These are phyloP conservation scores for Coccyzus lansbergi DNA, from an alignment of 2,797 vertebrate species.

Conservation along the genomic window DNA sequence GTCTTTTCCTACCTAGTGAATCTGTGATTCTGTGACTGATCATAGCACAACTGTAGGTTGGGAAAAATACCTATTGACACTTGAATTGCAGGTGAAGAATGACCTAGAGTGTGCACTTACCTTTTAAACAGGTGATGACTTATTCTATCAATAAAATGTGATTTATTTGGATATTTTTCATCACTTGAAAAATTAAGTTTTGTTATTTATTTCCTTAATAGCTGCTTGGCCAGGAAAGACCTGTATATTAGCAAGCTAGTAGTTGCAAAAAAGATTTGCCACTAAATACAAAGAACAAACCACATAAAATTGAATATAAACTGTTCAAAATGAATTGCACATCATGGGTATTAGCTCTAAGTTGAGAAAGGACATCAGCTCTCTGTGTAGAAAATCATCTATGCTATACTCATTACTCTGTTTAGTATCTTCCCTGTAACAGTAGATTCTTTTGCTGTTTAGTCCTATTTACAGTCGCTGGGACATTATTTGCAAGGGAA, in stretches of 20 bases:
- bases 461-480: background rate
- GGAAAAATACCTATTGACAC: background rate
- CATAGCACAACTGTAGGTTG: background rate
- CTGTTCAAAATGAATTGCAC: background rate
- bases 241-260: background rate
- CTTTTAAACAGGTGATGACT: background rate
- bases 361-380: background rate
- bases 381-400: background rate
- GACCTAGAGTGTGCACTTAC: background rate
- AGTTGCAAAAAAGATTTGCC: background rate
- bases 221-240: background rate
- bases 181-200: background rate
- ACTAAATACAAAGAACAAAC: constrained; percentile 19
- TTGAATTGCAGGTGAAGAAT: background rate
- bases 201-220: background rate
- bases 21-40: no score
- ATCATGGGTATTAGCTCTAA: background rate
- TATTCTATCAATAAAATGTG: background rate
- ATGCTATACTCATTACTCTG: background rate
- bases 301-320: background rate
- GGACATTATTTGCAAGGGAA: background rate
- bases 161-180: background rate
- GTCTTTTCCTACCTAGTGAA: no score
- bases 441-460: background rate
- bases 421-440: background rate